Conservation (phyloP, 2,113 vertebrate genomes). For the Ptyas mucosa region DNA sequence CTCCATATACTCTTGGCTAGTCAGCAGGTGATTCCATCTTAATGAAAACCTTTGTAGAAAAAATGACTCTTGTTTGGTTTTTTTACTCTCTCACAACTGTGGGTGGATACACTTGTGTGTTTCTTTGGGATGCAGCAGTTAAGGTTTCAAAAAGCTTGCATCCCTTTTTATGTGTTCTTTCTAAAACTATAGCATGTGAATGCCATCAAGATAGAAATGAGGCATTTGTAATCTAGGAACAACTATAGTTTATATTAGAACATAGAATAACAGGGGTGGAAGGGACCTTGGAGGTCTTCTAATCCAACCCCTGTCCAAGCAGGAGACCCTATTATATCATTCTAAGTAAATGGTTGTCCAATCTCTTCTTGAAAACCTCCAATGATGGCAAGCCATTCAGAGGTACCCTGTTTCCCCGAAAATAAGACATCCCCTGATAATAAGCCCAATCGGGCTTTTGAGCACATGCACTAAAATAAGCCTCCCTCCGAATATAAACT, state of each 20-base stretch:
- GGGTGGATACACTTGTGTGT: background rate
- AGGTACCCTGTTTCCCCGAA: no score
- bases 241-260: background rate
- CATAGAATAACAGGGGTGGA: background rate
- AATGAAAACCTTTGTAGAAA: background rate
- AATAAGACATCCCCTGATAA: no score
- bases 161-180: background rate
- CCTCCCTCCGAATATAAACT: no score
- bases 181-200: no score
- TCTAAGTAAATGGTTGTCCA: no score
- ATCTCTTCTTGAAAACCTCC: no score
- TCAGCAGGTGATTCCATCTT: background rate
- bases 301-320: background rate
- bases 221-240: background rate
- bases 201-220: background rate
- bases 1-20: background rate
- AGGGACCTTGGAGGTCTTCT: background rate
- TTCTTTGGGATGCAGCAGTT: background rate
- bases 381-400: no score
- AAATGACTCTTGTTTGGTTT: background rate
- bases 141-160: background rate
- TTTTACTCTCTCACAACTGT: background rate
- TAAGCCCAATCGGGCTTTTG: no score
- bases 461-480: no score
- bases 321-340: no score